Conservation (phyloP, 92 coral and sea anemone species). For the Scolanthus callimorphus region DNA sequence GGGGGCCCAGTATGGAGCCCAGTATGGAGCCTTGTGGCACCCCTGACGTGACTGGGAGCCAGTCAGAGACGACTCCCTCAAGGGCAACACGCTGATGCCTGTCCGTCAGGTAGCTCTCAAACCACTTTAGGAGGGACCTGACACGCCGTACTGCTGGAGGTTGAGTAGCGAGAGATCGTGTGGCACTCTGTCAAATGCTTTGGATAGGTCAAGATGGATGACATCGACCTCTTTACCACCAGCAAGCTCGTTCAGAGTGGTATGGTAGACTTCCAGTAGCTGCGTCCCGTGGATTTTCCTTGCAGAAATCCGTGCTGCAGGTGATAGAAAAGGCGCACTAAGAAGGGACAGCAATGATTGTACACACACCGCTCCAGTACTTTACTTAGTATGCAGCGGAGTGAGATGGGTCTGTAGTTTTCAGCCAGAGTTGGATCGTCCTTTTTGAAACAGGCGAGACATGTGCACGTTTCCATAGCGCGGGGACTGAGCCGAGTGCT, state of each 20-base stretch:
- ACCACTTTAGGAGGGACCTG: conserved; percentile 11
- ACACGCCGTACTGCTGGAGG: conserved; percentile 7
- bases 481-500: conserved; percentile 38
- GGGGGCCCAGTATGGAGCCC: conserved; percentile 29
- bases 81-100: conserved; percentile 13
- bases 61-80: conserved; percentile 14
- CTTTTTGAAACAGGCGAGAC: conserved; percentile 36
- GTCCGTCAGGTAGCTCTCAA: conserved; percentile 2
- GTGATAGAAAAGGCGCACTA: conserved; percentile 10
- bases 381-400: conserved; percentile 35
- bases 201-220: conserved; percentile 16
- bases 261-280: conserved; percentile 26
- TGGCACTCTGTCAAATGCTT: conserved; percentile 26
- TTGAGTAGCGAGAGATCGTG: conserved; percentile 2
- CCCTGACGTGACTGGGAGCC: conserved; percentile 23
- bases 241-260: conserved; percentile 3
- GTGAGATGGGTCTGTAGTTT: too few relatives aligned
- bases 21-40: too few relatives aligned
- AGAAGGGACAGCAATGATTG: conserved; percentile 34
- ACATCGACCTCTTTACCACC: conserved; percentile 7
- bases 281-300: conserved; percentile 24
- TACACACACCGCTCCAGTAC: conserved; percentile 35
- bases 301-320: conserved; percentile 32
- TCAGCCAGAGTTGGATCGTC: conserved; percentile 28
- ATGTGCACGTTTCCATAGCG: conserved; percentile 35